These are phyloP conservation scores for Xylophagus ater DNA, from an alignment of 2,888 invertebrate species.

Conservation along the genomic window DNA sequence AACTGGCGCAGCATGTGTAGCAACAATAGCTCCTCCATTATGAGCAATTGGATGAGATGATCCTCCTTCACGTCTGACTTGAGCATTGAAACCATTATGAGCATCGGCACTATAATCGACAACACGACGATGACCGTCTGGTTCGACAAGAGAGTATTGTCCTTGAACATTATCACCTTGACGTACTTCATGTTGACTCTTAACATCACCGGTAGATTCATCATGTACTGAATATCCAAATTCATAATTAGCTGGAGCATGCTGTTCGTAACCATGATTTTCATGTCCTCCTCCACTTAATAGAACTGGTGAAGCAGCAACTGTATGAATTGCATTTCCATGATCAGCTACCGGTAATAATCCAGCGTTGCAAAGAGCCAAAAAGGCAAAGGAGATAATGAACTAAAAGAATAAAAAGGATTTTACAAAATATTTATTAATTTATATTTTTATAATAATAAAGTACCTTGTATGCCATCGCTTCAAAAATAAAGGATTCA, in stretches of 20 bases:
- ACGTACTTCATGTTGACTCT: constrained; percentile 37
- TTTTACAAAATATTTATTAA: no score
- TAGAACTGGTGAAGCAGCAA: no score
- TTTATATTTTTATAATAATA: neutral
- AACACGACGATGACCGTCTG: constrained; percentile 35
- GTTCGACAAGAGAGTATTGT: constrained; percentile 35
- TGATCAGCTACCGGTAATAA: neutral
- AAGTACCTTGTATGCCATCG: constrained; percentile 12
- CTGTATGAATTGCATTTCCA: constrained; percentile 1
- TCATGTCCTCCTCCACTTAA: no score
- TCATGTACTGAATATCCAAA: constrained; percentile 38
- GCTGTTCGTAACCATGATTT: constrained; percentile 9
- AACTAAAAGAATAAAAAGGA: neutral
- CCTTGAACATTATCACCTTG: constrained; percentile 36
- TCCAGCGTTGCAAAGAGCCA: constrained; percentile 4
- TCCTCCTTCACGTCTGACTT: constrained; percentile 31
- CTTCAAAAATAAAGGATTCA: constrained; percentile 2
- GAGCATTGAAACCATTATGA: constrained; percentile 34
- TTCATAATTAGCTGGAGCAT: constrained; percentile 33
- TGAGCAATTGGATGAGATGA: neutral
- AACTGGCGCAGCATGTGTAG: constrained; percentile 3
- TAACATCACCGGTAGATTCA: constrained; percentile 36
- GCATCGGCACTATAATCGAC: constrained; percentile 37
- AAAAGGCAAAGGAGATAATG: neutral
- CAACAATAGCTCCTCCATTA: no score